A percentile compares a stretch with the other conserved stretches of the same genome.
Conservation (phyloP, 2,113 vertebrate genomes). For the Pangasianodon hypophthalmus region DNA sequence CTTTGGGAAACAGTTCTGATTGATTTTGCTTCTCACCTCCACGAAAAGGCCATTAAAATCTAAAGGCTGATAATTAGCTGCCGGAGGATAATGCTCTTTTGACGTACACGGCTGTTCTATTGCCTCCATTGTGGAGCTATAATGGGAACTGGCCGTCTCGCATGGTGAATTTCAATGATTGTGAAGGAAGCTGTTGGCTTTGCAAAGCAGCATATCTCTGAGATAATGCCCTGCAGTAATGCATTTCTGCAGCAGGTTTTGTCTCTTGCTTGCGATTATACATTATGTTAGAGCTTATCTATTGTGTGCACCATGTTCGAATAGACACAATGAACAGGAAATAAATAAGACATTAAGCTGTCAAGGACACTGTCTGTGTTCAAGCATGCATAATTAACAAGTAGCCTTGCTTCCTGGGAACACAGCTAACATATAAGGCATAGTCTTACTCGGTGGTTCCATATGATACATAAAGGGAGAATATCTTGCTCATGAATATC, state of each 20-base stretch:
- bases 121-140: conserved; percentile 1
- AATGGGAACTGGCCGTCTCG: conserved; percentile 36
- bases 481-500: neutral
- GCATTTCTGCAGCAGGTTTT: neutral
- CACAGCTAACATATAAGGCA: neutral
- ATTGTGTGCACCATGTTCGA: neutral
- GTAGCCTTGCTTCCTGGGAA: neutral
- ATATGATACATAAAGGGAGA: neutral
- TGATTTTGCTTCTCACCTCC: conserved; percentile 45
- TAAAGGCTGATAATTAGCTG: conserved; percentile 46
- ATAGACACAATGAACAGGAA: neutral
- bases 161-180: conserved; percentile 29
- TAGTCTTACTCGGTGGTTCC: neutral
- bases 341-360: conserved; percentile 6
- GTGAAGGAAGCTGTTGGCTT: conserved; percentile 28
- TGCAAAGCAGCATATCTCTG: neutral
- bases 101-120: neutral
- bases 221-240: neutral
- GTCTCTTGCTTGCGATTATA: neutral
- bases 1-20: conserved; percentile 39
- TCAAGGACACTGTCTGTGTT: conserved; percentile 6
- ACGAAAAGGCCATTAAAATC: conserved; percentile 51
- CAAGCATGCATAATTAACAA: conserved; percentile 1
- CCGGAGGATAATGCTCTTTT: conserved; percentile 36
- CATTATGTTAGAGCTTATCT: neutral